Base-by-base conservation (phyloP, 2,888 invertebrate species). In the Folsomia candida region DNA sequence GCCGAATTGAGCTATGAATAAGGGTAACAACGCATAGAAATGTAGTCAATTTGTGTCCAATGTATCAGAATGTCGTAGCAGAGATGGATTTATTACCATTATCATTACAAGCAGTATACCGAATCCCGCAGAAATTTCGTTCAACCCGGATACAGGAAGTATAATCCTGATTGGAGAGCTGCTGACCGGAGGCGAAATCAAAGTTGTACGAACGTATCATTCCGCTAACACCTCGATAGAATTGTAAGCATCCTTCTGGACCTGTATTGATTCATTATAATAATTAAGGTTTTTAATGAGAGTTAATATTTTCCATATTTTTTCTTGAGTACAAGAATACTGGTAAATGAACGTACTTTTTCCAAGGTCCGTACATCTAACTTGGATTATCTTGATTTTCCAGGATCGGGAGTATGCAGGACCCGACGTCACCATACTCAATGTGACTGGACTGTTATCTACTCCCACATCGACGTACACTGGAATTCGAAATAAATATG, bases 131-230 rank as follows among this genome's bases (percentile, higher is more conserved):
- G 82, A 93, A 93, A 82, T 93, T 94, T 73, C 90, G 86, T 82
- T 94, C 94, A 81, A 89, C 90, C 29, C 94, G 84, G 54, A 94
- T 87, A 82, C 94, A 94, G 75, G 93, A 89, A 76, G 92, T 90
- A 82, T 94, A 94, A 83, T 94, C 93, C 82, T 94, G 93, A 83
- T 93, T 93, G 69, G 93, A 92, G 22, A 94, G 86, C 81, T 93
- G 92, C 1, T 90, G 84, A 0, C 93, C 93, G 0, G 86, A 87
- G 0, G 85, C 85, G 0, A 90, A 87, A 78, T 93, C 91, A 81
- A 90, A 94, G 84, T 94, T 94, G 83, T 91, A 94, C 2, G 93
- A 92, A 54, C 88, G 88, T 18, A 94, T 87, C 70, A 90, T 89
- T 0, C 94, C 94, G 20, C 91, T 89, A 0, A 93, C 90, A 0